Base-by-base conservation (phyloP, 2,888 invertebrate species). In the Caenorhabditis plicata region DNA sequence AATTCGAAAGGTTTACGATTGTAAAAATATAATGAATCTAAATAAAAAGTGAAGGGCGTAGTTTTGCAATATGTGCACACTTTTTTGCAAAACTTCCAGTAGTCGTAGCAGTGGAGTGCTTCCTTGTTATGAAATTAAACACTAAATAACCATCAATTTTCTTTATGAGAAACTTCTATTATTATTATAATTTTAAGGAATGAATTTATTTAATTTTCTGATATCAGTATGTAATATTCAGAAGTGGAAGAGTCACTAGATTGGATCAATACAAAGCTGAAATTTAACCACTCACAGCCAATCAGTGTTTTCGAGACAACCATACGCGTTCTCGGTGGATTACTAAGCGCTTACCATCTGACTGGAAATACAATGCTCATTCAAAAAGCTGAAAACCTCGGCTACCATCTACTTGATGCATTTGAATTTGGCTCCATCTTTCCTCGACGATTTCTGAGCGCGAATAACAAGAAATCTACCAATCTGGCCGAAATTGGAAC, bases 401-500 rank as follows among this genome's bases (percentile, higher is more conserved):
- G 74, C 7, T 57, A 57, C 90, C 7, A 71, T 15, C 57, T 79
- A 13, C 40, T 68, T 3, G 67, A 67, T 4, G 80, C 74, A 3
- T 70, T 75, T 38, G 96, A 99, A 82, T 90, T 99, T 29, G 96
- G 96, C 84, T 86, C 98, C 17, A n/a, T n/a, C n/a, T n/a, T n/a
- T n/a, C n/a, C n/a, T n/a, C n/a, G n/a, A n/a, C n/a, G n/a, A n/a
- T n/a, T n/a, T n/a, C n/a, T n/a, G n/a, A n/a, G n/a, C n/a, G 86
- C 98, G 19, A n/a, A n/a, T n/a, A n/a, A n/a, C n/a, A n/a, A n/a
- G n/a, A n/a, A n/a, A n/a, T n/a, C 95, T 95, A 81, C 91, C 92
- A 80, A 91, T 92, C 53, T 95, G 0, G 92, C 95, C 3, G 98
- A 98, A 84, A 93, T 95, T 1, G 90, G 93, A 2, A 94, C 95